These are phyloP conservation scores for Drosophila elegans DNA, from an alignment of 1,140 invertebrate species.

Conservation along the genomic window DNA sequence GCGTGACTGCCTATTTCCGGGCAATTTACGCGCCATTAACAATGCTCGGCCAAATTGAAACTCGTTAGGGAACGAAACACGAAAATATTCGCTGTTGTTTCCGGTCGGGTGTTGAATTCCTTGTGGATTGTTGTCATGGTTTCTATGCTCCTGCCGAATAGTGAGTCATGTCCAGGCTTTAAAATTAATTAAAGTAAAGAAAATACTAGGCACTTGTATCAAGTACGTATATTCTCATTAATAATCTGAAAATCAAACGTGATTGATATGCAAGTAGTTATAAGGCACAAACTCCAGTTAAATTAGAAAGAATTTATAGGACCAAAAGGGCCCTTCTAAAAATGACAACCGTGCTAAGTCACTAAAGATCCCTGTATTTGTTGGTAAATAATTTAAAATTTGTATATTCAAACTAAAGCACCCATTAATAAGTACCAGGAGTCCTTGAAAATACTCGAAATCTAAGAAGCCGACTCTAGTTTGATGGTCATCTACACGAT, in stretches of 20 bases:
- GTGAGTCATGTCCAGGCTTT: slow-evolving; percentile 24
- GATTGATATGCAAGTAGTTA: too few species aligned
- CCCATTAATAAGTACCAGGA: too few species aligned
- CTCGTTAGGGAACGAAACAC: slow-evolving; percentile 45
- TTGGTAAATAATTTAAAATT: too few species aligned
- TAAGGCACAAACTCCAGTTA: too few species aligned
- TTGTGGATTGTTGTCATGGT: slow-evolving; percentile 58
- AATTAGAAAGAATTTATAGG: too few species aligned
- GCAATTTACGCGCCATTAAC: slow-evolving; percentile 43
- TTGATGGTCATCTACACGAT: too few species aligned
- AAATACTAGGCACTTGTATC: neutral
- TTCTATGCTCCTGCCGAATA: neutral
- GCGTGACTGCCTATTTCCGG: slow-evolving; percentile 81
- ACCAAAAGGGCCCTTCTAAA: too few species aligned
- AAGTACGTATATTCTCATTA: neutral
- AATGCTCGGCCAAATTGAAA: slow-evolving; percentile 54
- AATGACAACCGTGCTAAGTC: too few species aligned
- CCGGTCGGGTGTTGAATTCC: slow-evolving; percentile 47
- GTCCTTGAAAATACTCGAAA: too few species aligned
- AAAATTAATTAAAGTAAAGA: neutral
- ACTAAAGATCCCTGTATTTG: too few species aligned
- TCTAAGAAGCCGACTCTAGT: too few species aligned
- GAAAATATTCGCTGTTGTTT: slow-evolving; percentile 60
- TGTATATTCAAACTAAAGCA: too few species aligned
- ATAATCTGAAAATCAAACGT: neutral